phyloP scores from a whole-genome alignment of 2,888 invertebrate species.

The Leucophora obtusa region DNA sequence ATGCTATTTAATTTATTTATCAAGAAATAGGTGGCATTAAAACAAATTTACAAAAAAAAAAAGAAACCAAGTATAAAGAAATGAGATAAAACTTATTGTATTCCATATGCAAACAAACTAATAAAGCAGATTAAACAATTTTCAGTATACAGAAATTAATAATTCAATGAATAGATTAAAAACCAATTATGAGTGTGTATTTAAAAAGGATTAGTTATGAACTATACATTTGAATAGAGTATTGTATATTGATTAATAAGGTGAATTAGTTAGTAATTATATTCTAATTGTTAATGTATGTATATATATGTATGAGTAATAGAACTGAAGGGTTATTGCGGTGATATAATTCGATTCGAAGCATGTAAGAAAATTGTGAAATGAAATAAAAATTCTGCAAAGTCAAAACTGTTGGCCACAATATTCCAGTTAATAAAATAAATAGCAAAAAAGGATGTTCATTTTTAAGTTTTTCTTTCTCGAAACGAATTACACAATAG shows the following conservation, averaged over 20 bases:
- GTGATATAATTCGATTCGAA: neutral
- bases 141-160: neutral
- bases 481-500: neutral
- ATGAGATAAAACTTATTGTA: conserved; percentile 6
- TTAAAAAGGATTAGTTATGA: conserved; percentile 11
- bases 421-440: no score
- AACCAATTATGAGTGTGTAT: neutral
- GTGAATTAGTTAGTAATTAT: conserved; percentile 13
- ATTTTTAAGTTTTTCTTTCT: neutral
- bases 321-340: neutral
- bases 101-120: neutral
- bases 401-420: neutral
- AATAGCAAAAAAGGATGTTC: no score
- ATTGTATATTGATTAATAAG: neutral
- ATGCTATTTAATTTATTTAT: conserved; percentile 25
- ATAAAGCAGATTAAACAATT: neutral
- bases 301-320: neutral
- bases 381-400: neutral
- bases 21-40: conserved; percentile 7
- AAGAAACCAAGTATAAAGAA: neutral
- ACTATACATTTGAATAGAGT: neutral
- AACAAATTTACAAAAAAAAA: conserved; percentile 29
- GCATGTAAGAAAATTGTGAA: no score
- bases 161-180: neutral
- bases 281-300: neutral